Conservation (phyloP, 2,797 vertebrate species). For the Spizella passerina region DNA sequence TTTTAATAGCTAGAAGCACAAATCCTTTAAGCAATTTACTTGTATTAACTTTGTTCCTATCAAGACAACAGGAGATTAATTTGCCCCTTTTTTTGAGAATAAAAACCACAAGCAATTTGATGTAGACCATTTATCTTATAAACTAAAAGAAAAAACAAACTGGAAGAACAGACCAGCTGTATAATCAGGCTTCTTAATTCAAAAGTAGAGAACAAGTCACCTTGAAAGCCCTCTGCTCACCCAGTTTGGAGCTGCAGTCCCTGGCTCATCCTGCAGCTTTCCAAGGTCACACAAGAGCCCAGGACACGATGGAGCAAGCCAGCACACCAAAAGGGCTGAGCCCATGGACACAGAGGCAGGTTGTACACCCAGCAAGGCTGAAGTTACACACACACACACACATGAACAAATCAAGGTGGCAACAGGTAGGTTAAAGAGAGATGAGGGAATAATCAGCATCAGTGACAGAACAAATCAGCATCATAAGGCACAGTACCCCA, state of each 20-base stretch:
- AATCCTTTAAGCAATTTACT: not conserved
- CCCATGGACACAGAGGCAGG: fast-evolving
- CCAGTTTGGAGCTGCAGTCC: not conserved
- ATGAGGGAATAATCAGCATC: not conserved
- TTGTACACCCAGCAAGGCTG: not conserved
- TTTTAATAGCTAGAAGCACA: not conserved
- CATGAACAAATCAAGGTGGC: fast-evolving
- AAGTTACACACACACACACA: not conserved
- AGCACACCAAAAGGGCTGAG: not conserved
- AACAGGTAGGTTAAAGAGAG: not conserved
- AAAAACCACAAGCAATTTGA: not conserved
- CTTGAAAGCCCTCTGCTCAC: not conserved
- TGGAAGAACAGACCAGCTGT: not conserved
- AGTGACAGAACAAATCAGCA: not conserved
- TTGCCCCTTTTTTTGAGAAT: not conserved
- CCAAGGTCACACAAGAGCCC: not conserved
- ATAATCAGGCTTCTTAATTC: not conserved
- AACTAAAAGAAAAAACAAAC: not conserved
- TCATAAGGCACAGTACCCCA: not conserved
- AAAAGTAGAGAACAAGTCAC: not conserved
- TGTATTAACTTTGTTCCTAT: slow-evolving; percentile 16
- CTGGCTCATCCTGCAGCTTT: not conserved
- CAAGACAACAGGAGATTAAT: not conserved
- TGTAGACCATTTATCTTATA: not conserved
- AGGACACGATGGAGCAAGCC: not conserved